These are phyloP conservation scores for Furcifer pardalis DNA, from an alignment of 2,797 vertebrate genomes.

Conservation along the genomic window DNA sequence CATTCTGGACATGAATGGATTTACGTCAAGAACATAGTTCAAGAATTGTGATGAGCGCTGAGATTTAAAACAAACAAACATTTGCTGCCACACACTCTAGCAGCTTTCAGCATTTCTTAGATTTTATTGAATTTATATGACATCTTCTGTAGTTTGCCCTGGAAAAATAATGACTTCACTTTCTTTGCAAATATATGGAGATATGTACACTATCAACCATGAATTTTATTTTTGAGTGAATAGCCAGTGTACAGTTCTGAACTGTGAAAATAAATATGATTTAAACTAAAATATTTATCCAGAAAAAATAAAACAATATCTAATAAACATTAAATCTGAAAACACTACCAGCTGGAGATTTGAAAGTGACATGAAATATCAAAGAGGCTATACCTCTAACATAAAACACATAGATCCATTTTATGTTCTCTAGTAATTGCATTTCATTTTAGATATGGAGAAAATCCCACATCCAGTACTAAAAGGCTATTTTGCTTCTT, in stretches of 20 bases:
- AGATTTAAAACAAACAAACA: slow-evolving; percentile 18
- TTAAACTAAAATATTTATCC: slow-evolving; percentile 1
- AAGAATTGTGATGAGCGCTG: not conserved
- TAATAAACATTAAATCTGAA: slow-evolving; percentile 26
- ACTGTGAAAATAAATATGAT: not conserved
- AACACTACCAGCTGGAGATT: not conserved
- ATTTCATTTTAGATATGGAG: slow-evolving; percentile 9
- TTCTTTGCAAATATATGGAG: not conserved
- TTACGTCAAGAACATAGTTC: not conserved
- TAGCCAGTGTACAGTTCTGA: not conserved
- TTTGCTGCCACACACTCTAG: slow-evolving; percentile 27
- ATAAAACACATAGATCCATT: slow-evolving; percentile 4
- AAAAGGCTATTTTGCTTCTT: slow-evolving; percentile 24
- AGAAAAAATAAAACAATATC: slow-evolving; percentile 23
- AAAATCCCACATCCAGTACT: slow-evolving; percentile 3
- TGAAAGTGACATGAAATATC: slow-evolving; percentile 28
- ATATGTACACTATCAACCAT: not conserved
- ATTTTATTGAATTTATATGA: slow-evolving; percentile 35
- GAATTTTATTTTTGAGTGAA: not conserved
- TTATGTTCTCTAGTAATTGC: slow-evolving; percentile 8
- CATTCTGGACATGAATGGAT: not conserved
- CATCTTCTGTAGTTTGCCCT: not conserved
- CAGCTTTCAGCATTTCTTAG: not conserved
- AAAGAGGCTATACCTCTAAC: slow-evolving; percentile 10
- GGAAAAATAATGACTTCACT: slow-evolving; percentile 31